Conservation (phyloP, 2,113 vertebrate genomes). For the Myodes glareolus region DNA sequence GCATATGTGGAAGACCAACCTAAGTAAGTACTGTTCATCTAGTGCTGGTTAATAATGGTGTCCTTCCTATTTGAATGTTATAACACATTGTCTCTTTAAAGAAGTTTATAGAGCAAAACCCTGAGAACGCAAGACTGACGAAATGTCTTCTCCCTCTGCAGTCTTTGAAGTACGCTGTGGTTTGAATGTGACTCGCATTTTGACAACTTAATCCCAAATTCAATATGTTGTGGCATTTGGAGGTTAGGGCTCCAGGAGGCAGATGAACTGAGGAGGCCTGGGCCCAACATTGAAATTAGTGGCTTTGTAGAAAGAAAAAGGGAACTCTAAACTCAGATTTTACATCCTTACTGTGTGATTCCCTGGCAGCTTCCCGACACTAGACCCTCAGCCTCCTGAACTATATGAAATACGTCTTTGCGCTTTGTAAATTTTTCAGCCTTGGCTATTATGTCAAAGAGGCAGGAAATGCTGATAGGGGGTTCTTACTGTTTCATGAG, state of each 20-base stretch:
- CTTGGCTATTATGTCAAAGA: neutral
- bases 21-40: neutral
- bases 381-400: neutral
- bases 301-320: too few species aligned
- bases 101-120: neutral
- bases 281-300: accelerated
- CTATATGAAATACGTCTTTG: neutral
- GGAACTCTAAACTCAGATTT: neutral
- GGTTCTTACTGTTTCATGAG: neutral
- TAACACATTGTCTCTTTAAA: neutral
- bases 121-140: neutral
- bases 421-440: neutral
- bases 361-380: too few species aligned
- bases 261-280: neutral
- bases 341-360: neutral
- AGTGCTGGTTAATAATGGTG: neutral
- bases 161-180: neutral
- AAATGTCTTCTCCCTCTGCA: neutral
- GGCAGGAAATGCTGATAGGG: neutral
- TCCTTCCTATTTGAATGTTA: neutral
- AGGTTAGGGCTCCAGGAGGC: too few species aligned
- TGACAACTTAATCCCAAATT: neutral
- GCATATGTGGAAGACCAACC: neutral
- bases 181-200: neutral
- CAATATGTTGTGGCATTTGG: neutral